Evolutionary conservation across 2,888 invertebrate genomes (phyloP).

Genomic region (Drosophila pseudotalamancana): DNA sequence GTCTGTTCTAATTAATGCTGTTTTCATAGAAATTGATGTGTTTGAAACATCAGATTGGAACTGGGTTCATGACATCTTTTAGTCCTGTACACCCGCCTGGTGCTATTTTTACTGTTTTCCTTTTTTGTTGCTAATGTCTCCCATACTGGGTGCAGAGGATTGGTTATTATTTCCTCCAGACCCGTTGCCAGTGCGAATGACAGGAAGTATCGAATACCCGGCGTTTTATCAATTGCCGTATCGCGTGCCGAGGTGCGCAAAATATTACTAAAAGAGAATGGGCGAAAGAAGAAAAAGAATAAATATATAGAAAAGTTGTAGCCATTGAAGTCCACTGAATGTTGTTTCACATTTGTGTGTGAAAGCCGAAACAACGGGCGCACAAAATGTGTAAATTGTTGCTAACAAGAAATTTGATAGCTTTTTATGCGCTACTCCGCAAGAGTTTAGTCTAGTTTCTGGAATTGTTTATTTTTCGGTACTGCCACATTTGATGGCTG

Average conservation of each 20-base stretch:
- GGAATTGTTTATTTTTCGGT: slow-evolving; percentile 42
- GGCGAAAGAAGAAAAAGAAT: slow-evolving; percentile 37
- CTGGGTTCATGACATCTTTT: too few relatives aligned
- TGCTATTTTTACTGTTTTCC: slow-evolving; percentile 21
- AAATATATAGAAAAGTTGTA: slow-evolving; percentile 36
- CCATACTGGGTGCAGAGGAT: slow-evolving; percentile 14
- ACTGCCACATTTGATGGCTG: slow-evolving; percentile 32
- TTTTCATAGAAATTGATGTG: too few relatives aligned
- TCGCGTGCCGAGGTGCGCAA: slow-evolving; percentile 65
- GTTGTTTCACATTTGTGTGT: slow-evolving; percentile 47
- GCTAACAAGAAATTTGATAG: slow-evolving; percentile 76
- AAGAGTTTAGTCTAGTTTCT: slow-evolving; percentile 21
- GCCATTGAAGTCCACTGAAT: slow-evolving; percentile 40
- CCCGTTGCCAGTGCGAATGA: slow-evolving; percentile 20
- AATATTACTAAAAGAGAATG: slow-evolving; percentile 49
- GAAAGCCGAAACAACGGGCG: slow-evolving; percentile 1
- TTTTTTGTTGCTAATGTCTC: slow-evolving; percentile 5
- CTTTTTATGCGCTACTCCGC: slow-evolving; percentile 33
- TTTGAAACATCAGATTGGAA: too few relatives aligned
- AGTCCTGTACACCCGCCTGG: too few relatives aligned
- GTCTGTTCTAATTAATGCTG: too few relatives aligned
- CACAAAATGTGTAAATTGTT: slow-evolving; percentile 66
- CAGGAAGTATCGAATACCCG: slow-evolving; percentile 73
- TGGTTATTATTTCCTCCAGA: slow-evolving; percentile 29
- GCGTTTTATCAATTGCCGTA: slow-evolving; percentile 78